A percentile compares a stretch with the other conserved stretches of the same genome.
phyloP scores from a whole-genome alignment of 37 sponge, comb jelly and placozoan genomes.

The Aplysina aerophoba region DNA sequence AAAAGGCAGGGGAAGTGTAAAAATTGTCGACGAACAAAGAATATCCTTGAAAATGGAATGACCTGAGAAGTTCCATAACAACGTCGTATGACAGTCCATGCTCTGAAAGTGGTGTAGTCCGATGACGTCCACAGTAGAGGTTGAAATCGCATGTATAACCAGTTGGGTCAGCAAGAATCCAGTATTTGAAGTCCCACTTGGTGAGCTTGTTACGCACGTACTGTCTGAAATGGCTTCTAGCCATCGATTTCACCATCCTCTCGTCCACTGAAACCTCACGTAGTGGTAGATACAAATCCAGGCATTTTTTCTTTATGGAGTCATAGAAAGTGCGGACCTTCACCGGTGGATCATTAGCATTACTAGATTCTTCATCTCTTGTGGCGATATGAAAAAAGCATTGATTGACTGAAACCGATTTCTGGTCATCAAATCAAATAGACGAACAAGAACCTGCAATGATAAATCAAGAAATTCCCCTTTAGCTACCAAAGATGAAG shows the following conservation, averaged over 20 bases:
- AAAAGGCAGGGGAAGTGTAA: conserved; percentile 36
- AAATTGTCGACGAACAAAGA: conserved; percentile 54
- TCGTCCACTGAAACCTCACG: conserved; percentile 15
- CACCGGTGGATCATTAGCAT: background rate
- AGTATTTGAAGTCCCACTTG: conserved; percentile 40
- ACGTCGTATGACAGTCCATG: conserved; percentile 47
- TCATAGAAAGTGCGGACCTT: conserved; percentile 7
- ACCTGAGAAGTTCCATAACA: conserved; percentile 15
- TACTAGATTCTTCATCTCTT: background rate
- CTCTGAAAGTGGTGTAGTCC: background rate
- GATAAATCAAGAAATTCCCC: no score
- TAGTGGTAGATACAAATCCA: conserved; percentile 11
- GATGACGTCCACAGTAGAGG: background rate
- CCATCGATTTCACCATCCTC: conserved; percentile 21
- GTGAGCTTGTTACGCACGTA: conserved; percentile 47
- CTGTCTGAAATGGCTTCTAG: conserved; percentile 23
- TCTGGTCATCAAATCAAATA: background rate
- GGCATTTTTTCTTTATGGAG: background rate
- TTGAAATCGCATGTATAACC: conserved; percentile 44
- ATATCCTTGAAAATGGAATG: conserved; percentile 51
- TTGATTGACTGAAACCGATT: conserved; percentile 2
- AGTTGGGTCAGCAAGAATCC: conserved; percentile 30
- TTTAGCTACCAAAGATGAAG: no score
- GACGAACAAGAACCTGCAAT: background rate
- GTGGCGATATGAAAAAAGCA: conserved; percentile 1